Evolutionary conservation across 2,113 vertebrate species (phyloP), one percentile per base, ranked within the genome.

Genomic region (Manacus vitellinus): DNA sequence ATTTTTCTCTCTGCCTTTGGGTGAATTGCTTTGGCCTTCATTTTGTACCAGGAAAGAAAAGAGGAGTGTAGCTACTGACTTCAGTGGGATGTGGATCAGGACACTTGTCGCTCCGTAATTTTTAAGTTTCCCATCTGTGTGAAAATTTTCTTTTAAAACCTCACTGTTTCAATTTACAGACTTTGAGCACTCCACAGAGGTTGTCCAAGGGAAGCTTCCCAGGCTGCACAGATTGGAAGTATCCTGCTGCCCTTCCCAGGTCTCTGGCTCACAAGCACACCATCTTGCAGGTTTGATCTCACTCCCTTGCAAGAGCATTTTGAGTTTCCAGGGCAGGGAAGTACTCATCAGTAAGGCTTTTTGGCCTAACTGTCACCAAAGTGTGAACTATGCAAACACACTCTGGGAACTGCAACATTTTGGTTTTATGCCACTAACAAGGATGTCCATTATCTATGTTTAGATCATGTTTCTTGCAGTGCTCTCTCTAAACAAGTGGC

Each of bases 111-210:
- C 28, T 58, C 41, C 23, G 2, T 67, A 4, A 82, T 41, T 77
- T 63, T 33, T 51, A 52, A 35, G 12, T 68, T 72, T 93, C 52
- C 28, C 18, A 28, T 41, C 28, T 71, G n/a, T 22, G 10, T 79
- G 52, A 58, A 85, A 94, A 87, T 55, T 72, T 80, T 90, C 71
- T 66, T 84, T 90, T 72, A 70, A 81, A 49, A 56, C 30, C 33
- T 55, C 33, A 12, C 14, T 66, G 39, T 54, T 93, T 72, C 47
- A 66, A n/a, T 75, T 70, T 51, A 39, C 31, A 52, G 44, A 59
- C 54, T 73, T 79, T 0, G 5, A 35, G 14, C n/a, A 8, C 1
- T 52, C 3, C 0, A 2, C 70, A 75, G 37, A 61, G 23, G 19
- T 25, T 3, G 2, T 72, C 67, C 11, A 12, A 76, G 49, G 0